Evolutionary conservation across 2,888 invertebrate species (phyloP).

Genomic region (Perithous albicinctus): DNA sequence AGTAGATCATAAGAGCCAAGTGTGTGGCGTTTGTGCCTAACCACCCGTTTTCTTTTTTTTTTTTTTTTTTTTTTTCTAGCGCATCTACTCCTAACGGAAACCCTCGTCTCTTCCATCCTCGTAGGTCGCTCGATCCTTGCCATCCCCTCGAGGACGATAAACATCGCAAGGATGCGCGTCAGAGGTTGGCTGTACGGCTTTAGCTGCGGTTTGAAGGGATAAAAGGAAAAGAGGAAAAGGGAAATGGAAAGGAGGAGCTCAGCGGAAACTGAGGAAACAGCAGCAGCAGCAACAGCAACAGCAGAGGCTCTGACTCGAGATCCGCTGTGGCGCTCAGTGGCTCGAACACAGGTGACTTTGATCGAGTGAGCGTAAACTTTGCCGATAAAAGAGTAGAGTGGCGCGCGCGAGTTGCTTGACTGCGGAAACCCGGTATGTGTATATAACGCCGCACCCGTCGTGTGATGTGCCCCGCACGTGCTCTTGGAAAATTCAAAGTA

Average conservation of each 20-base stretch:
- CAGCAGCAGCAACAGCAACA: no score
- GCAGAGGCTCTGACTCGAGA: neutral
- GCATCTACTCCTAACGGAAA: neutral
- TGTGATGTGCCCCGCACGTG: constrained; percentile 34
- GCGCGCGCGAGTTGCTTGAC: constrained; percentile 16
- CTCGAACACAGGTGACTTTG: constrained; percentile 59
- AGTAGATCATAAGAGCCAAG: neutral
- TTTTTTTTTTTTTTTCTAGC: no score
- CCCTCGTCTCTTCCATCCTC: neutral
- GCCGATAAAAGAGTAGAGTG: constrained; percentile 57
- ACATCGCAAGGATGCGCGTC: constrained; percentile 15
- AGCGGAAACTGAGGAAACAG: neutral
- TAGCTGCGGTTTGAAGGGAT: constrained; percentile 21
- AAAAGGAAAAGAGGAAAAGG: constrained; percentile 30
- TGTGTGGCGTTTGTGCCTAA: constrained; percentile 14
- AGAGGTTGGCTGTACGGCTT: constrained; percentile 12
- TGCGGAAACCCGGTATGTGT: constrained; percentile 46
- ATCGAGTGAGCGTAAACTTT: constrained; percentile 65
- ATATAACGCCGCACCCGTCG: neutral
- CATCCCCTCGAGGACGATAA: constrained; percentile 38
- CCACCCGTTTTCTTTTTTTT: constrained; percentile 3
- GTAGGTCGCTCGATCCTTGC: neutral
- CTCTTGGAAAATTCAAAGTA: constrained; percentile 38
- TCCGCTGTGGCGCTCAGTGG: neutral
- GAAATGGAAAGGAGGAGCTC: constrained; percentile 11